Conservation (phyloP, 2,113 vertebrate species). For the Tychaedon coryphoeus region DNA sequence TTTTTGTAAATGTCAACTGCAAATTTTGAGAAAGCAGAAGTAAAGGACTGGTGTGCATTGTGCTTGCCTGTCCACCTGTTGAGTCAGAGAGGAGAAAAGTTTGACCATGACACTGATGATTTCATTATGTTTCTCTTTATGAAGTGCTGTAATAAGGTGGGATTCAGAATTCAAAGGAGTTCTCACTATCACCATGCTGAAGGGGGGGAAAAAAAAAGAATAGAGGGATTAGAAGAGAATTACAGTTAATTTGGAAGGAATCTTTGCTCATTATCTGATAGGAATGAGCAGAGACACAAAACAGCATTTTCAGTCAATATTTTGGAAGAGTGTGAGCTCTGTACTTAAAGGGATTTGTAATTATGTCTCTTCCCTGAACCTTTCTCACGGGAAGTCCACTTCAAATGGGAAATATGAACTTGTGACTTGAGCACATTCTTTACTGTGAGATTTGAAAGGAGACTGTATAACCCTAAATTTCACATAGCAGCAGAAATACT, state of each 20-base stretch:
- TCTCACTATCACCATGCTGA: neutral
- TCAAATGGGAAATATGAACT: neutral
- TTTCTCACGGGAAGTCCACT: slow-evolving; percentile 17
- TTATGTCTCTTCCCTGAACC: neutral
- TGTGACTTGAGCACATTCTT: slow-evolving; percentile 17
- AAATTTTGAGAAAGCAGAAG: neutral
- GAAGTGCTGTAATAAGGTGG: neutral
- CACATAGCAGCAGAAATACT: neutral
- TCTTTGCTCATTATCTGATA: slow-evolving; percentile 20
- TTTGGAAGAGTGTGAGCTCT: neutral
- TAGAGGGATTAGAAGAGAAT: slow-evolving; percentile 27
- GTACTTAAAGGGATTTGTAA: slow-evolving; percentile 1
- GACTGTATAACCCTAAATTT: neutral
- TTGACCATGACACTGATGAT: neutral
- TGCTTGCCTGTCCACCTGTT: neutral
- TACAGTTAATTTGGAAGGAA: slow-evolving; percentile 39
- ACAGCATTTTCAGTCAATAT: slow-evolving; percentile 18
- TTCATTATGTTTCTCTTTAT: neutral
- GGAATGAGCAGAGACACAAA: slow-evolving; percentile 18
- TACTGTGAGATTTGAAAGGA: neutral
- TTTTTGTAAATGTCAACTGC: neutral
- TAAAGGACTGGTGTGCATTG: rapidly evolving
- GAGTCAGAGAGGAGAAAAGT: neutral
- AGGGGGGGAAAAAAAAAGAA: neutral
- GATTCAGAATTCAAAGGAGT: neutral